phyloP scores from a whole-genome alignment of 1,140 invertebrate species.

The Drosophila prosaltans region DNA sequence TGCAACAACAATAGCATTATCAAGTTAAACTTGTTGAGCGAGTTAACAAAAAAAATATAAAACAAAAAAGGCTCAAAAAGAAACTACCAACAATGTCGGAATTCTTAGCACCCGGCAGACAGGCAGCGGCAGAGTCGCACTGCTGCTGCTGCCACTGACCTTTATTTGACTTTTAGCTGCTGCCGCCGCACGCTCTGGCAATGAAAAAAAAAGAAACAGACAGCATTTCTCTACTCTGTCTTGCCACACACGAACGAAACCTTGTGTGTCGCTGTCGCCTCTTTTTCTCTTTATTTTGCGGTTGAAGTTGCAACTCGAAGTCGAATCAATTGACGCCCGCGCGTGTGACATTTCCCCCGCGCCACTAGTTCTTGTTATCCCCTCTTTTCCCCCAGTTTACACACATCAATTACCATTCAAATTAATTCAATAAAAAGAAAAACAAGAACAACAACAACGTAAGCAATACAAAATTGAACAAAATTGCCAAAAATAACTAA shows the following conservation, averaged over 20 bases:
- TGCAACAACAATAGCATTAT: conserved; percentile 60
- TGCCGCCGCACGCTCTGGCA: conserved; percentile 51
- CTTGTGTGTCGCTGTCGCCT: conserved; percentile 21
- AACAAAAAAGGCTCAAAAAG: conserved; percentile 41
- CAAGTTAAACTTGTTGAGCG: conserved; percentile 73
- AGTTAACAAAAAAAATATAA: conserved; percentile 50
- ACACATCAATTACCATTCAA: conserved; percentile 27
- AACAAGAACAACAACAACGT: conserved; percentile 19
- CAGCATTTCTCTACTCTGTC: conserved; percentile 49
- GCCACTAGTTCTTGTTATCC: background rate
- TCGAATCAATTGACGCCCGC: conserved; percentile 21
- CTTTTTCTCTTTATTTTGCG: background rate
- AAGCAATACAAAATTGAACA: conserved; percentile 41
- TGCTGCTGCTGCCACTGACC: conserved; percentile 59
- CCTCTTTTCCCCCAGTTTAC: background rate
- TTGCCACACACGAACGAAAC: conserved; percentile 56
- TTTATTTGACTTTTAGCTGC: conserved; percentile 77
- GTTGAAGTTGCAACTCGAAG: conserved; percentile 34
- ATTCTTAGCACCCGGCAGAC: conserved; percentile 55
- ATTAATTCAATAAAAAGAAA: conserved; percentile 55
- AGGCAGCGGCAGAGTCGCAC: conserved; percentile 28
- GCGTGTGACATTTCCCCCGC: background rate
- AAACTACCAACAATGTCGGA: conserved; percentile 73
- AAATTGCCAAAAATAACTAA: conserved; percentile 37
- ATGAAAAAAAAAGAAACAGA: conserved; percentile 61